Base-by-base conservation (phyloP, 1,140 invertebrate species). In the Drosophila miranda region DNA sequence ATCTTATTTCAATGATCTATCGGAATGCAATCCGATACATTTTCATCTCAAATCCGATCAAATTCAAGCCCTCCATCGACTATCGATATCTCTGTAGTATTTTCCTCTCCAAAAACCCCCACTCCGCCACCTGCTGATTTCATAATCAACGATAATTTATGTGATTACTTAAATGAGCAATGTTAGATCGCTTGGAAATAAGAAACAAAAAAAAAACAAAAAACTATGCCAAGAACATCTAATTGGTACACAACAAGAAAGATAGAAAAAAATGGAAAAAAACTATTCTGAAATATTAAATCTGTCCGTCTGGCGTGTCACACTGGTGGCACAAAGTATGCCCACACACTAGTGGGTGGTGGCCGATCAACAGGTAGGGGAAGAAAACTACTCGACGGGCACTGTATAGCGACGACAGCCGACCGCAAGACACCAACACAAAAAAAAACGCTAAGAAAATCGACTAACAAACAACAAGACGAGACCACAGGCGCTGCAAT, bases 221-320 rank as follows among this genome's bases (percentile, higher is more conserved):
- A 83, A 84, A 86, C 80, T 86, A 86, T 86, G 80, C 80, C 81
- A 84, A 84, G 81, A 84, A 84, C 77, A 80, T 77, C 56, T 86
- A 86, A 84, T 86, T 84, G 81, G 81, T 86, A 54, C 28, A 63
- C 56, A 57, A 70, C 52, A 69, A 62, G 48, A 44, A 43, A 41
- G 54, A 58, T 30, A 48, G 11, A 28, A 46, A 56, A 38, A 62
- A 54, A 44, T 19, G 50, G 14, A 56, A 16, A 16, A 64, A 46
- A 63, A 57, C n/a, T 34, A 52, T 56, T 26, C 21, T 62, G 54
- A 77, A 66, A 74, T 61, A 70, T 55, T 43, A 60, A 61, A 74
- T 50, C 8, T 44, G 44, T 49, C 7, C 14, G 9, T 9, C 44
- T 38, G 34, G 34, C 11, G 34, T 38, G 34, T 13, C 34, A 82